A percentile compares a stretch with the other conserved stretches of the same genome.
Conservation (phyloP, 2,113 vertebrate species). For the Manacus vitellinus region DNA sequence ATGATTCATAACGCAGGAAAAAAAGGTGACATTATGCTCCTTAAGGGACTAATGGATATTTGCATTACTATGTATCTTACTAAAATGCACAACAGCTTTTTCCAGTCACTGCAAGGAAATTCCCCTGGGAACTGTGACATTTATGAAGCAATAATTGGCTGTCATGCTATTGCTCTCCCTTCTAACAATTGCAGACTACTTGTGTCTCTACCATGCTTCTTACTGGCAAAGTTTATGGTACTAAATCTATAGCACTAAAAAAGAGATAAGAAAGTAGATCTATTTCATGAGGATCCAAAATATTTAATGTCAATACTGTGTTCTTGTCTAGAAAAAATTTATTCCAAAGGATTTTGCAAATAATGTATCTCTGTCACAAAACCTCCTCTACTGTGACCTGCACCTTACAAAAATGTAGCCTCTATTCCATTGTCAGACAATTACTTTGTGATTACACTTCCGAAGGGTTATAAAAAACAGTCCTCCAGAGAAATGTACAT, state of each 20-base stretch:
- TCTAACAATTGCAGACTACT: background rate
- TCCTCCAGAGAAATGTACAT: background rate
- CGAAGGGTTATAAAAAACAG: background rate
- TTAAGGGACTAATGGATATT: background rate
- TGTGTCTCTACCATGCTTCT: background rate
- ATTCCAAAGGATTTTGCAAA: background rate
- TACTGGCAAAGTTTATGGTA: background rate
- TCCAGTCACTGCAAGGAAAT: background rate
- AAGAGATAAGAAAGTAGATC: background rate
- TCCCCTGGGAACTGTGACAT: background rate
- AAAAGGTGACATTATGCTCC: background rate
- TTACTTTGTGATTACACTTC: background rate
- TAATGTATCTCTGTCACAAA: background rate
- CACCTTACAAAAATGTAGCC: background rate
- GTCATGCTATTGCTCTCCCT: fast-evolving
- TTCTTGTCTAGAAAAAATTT: background rate
- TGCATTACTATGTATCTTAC: background rate
- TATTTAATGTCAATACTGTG: background rate
- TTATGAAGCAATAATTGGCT: background rate
- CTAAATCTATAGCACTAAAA: background rate
- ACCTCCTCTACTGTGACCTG: background rate
- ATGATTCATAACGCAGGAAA: background rate
- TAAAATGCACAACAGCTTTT: conserved; percentile 5
- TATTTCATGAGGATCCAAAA: background rate
- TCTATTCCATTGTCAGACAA: background rate